Base-by-base conservation (phyloP, 1,140 invertebrate species). In the Choristoneura fumiferana region DNA sequence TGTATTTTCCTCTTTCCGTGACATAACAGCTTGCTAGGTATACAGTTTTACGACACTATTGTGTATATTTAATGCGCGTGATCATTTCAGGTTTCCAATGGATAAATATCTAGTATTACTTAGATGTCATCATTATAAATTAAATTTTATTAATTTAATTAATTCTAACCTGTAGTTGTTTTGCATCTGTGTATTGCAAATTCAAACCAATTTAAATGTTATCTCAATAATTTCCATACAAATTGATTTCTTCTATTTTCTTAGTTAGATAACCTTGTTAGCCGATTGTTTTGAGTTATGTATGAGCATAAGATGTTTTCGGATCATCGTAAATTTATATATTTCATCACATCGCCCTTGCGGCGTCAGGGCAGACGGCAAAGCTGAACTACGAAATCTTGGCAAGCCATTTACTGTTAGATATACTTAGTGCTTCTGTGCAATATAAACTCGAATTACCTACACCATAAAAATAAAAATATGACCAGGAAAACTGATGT, bases 161-260 rank as follows among this genome's bases (percentile, higher is more conserved):
- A 29, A 29, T 29, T 2, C 9, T 17, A 49, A 29, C n/a, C n/a
- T 49, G 22, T 13, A 33, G 43, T 33, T 49, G 43, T 49, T 49
- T 22, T 33, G 43, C 43, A 49, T 49, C 18, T 18, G 12, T 14
- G 22, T 49, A 18, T 49, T 49, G 43, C 43, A 33, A 49, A 49
- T 49, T 49, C 22, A 15, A 15, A 17, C 18, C 9, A 17, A 45
- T 45, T 45, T 29, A 8, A 49, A 49, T 29, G 17, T 12, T 22
- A 45, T 18, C 0, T 14, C 9, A 8, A 17, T 45, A n/a, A 45
- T 45, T n/a, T n/a, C 43, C n/a, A 18, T 18, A 22, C 4, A 22
- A 22, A 29, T 49, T 6, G 9, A 18, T 45, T 18, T 9, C 15
- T 18, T 18, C 15, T 40, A 40, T 45, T 10, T 15, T 17, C 3